Percentiles rank a stretch among this genome's conserved stretches.
Evolutionary conservation across 2,888 invertebrate genomes (phyloP).

Genomic region (Falcaria lacertinaria): DNA sequence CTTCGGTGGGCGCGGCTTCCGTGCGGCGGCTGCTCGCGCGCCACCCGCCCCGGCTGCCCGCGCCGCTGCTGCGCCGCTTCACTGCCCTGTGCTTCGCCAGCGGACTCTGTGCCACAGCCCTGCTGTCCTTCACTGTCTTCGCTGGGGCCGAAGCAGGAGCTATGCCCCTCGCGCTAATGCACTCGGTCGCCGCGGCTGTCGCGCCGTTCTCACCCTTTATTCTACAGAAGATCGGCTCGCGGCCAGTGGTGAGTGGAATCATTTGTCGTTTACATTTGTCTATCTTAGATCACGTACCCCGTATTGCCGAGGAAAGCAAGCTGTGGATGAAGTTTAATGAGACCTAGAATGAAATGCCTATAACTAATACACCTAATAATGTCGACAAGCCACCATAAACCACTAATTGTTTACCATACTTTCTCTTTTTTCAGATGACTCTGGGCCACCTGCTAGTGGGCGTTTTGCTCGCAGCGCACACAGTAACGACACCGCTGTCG

Average conservation of each 20-base stretch:
- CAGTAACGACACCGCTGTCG: conserved; percentile 54
- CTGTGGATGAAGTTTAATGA: no score
- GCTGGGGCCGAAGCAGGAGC: conserved; percentile 80
- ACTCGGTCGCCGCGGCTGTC: conserved; percentile 80
- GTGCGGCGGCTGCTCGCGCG: conserved; percentile 85
- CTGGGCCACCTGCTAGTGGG: conserved; percentile 77
- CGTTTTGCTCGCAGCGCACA: conserved; percentile 81
- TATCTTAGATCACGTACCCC: no score
- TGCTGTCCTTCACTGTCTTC: conserved; percentile 78
- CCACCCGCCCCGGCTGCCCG: conserved; percentile 69
- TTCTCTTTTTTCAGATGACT: conserved; percentile 43
- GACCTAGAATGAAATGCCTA: no score
- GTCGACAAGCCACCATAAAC: no score
- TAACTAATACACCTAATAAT: no score
- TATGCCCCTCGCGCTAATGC: conserved; percentile 81
- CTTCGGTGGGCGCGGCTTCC: conserved; percentile 87
- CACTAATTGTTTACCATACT: no score
- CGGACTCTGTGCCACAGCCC: conserved; percentile 82
- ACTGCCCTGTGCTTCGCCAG: conserved; percentile 79
- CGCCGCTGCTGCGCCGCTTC: conserved; percentile 69
- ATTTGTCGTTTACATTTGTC: no score
- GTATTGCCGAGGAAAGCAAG: no score
- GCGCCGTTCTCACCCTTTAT: conserved; percentile 68
- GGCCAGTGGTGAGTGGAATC: conserved; percentile 28
- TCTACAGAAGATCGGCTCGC: conserved; percentile 61